phyloP scores from a whole-genome alignment of 1,140 invertebrate genomes.

The Antheraea mylitta region DNA sequence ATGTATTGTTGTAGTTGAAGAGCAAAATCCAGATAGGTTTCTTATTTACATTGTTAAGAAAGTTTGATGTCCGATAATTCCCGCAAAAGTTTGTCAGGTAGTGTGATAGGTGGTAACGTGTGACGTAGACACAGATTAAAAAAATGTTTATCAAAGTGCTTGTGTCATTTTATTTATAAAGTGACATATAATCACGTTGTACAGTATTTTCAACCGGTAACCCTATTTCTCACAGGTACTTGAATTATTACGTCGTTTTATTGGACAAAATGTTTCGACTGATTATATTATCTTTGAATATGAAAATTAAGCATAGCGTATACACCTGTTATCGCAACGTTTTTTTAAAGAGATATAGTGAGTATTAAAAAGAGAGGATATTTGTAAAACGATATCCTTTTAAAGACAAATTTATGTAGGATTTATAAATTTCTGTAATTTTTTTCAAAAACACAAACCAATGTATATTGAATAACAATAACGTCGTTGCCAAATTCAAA shows the following conservation, averaged over 20 bases:
- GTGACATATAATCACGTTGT: conserved; percentile 25
- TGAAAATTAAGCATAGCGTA: too few relatives aligned
- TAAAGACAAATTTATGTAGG: too few relatives aligned
- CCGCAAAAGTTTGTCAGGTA: not conserved
- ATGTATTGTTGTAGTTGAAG: conserved; percentile 21
- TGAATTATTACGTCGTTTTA: not conserved
- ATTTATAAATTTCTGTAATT: not conserved
- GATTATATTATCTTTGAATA: too few relatives aligned
- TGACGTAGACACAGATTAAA: conserved; percentile 14
- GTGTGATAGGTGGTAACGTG: not conserved
- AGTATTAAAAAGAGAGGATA: too few relatives aligned
- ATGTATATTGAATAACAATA: conserved; percentile 42
- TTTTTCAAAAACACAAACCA: not conserved
- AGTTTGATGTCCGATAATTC: not conserved
- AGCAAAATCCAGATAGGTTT: conserved; percentile 28
- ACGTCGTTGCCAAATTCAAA: conserved; percentile 71
- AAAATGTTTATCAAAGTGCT: conserved; percentile 73
- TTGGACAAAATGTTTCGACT: too few relatives aligned
- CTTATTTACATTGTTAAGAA: not conserved
- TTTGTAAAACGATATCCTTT: too few relatives aligned
- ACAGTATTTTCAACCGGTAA: conserved; percentile 66
- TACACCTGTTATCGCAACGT: too few relatives aligned
- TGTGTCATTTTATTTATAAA: conserved; percentile 10
- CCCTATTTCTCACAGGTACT: conserved; percentile 49
- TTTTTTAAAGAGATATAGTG: too few relatives aligned